Evolutionary conservation across 2,888 invertebrate genomes (phyloP).

Genomic region (Tetragonula carbonaria): DNA sequence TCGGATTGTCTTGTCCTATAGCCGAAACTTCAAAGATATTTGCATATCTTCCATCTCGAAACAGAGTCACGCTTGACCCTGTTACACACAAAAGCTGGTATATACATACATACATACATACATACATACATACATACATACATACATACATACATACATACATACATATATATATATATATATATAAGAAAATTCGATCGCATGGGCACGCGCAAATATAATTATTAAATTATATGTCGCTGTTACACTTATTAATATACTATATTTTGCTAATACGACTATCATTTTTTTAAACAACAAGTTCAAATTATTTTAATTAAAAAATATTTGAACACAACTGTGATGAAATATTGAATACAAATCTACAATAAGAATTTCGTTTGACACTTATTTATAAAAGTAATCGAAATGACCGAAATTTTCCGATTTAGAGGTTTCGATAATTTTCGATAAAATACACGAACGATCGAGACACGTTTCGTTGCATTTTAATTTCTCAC

Average conservation of each 20-base stretch:
- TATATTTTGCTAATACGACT: background rate
- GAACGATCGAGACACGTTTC: too few relatives aligned
- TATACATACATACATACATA: too few relatives aligned
- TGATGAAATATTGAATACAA: background rate
- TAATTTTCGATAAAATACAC: too few relatives aligned
- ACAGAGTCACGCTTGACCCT: slow-evolving; percentile 65
- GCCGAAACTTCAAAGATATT: slow-evolving; percentile 44
- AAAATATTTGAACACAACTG: too few relatives aligned
- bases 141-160: too few relatives aligned
- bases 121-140: too few relatives aligned
- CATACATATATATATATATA: background rate
- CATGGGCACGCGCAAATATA: slow-evolving; percentile 16
- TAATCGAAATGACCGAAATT: too few relatives aligned
- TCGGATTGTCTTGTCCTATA: slow-evolving; percentile 14
- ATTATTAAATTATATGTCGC: slow-evolving; percentile 13
- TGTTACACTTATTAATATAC: background rate
- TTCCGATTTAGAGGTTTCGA: too few relatives aligned
- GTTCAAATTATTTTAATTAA: background rate
- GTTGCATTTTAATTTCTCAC: too few relatives aligned
- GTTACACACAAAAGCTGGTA: slow-evolving; percentile 47
- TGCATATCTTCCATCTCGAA: slow-evolving; percentile 54
- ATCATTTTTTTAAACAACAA: background rate
- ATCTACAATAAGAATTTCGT: too few relatives aligned
- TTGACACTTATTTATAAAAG: too few relatives aligned
- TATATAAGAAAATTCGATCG: slow-evolving; percentile 49